Base-by-base conservation (phyloP, 2,888 invertebrate genomes). In the Psococerastis gibbosa region DNA sequence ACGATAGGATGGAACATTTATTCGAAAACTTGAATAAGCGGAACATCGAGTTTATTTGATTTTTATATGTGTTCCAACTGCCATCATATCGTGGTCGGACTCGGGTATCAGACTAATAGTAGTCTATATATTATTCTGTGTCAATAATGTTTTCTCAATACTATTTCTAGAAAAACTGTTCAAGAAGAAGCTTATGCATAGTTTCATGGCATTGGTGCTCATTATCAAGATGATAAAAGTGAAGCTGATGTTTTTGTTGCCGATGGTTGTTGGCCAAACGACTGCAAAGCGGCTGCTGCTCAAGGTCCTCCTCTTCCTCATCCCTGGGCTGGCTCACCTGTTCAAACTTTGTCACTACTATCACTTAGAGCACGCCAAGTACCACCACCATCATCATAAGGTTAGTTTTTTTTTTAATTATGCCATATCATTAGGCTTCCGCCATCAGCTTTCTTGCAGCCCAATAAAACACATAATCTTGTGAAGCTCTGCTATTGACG, bases 261-360 rank as follows among this genome's bases (percentile, higher is more conserved):
- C 85, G 0, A 60, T 84, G 41, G 62, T 85, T 41, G 70, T 85
- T 51, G 85, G 85, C 2, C 73, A 82, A 15, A 78, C 78, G 1
- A 75, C 84, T 0, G 85, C 85, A 2, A 87, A 87, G 63, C 85
- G 85, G 59, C 66, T 87, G 53, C 69, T 85, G 54, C 64, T 87
- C 34, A 85, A 87, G 57, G 64, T 84, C 43, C 60, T 87, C 11
- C 67, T 87, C 17, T 85, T 85, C 67, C 56, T 87, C 32, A 82
- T 85, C 62, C 85, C 85, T 1, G 81, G 82, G 0, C 60, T 87
- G 48, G 74, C 80, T 44, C 81, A 84, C 57, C 70, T 87, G 47
- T 85, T 85, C 65, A 85, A 84, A 58, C 65, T 85, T 13, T 87
- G 85, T 60, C 79, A 82, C 3, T 79, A 78, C 66, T 84, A 83